Evolutionary conservation across 2,888 invertebrate genomes (phyloP), one percentile per base, ranked within the genome.

Genomic region (Meghimatium bilineatum): DNA sequence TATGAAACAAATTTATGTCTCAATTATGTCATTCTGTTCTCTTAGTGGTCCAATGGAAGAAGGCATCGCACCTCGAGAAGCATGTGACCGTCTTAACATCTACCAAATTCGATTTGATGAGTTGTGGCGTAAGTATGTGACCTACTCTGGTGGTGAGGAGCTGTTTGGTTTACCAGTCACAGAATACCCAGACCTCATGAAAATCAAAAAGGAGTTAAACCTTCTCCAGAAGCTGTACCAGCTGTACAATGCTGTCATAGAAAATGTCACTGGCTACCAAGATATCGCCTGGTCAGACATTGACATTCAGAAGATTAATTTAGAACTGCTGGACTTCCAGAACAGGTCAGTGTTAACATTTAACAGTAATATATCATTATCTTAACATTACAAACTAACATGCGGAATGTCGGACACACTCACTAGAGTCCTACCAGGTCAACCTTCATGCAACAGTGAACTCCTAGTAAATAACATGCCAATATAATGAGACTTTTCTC

Each of bases 231-330:
- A 99, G 93, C 95, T 99, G 3, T 99, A 99, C 93, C 97, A 97
- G 92, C 94, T 99, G 14, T 99, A 99, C 93, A 99, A 99, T 92
- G 97, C 98, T 92, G 99, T 99, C 3, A 97, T 98, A 85, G 98
- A 99, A 92, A 95, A 97, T 85, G 98, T 99, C 82, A 98, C 97
- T 94, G 97, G 98, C 92, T 99, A 99, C 93, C 98, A 98, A 92
- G 98, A 98, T 90, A 98, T 99, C 90, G 97, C 98, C 0, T 98
- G 99, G 99, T 96, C 96, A 67, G 98, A 98, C 90, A 96, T 98
- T 10, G 98, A 99, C 91, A 98, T 99, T 88, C 98, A 99, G 93
- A 97, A 98, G 93, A 99, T 99, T 89, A 99, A 98, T 93, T 97
- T 97, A 92, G 98, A 99, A 92, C 94, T 99, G 23, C 96, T 98